Base-by-base conservation (phyloP, 2,888 invertebrate genomes). In the Tiliacea citrago region DNA sequence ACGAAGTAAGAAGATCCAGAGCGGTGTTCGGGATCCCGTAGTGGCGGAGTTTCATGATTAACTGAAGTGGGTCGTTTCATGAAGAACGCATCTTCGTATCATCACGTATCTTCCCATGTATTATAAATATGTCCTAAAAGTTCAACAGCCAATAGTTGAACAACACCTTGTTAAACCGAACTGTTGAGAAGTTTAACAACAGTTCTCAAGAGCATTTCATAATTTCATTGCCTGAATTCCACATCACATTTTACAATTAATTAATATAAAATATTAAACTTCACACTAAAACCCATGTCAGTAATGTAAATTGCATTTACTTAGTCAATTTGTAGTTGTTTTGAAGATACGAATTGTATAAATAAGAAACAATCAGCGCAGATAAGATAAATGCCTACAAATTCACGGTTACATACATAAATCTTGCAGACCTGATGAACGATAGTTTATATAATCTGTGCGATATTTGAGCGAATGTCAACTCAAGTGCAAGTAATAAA, bases 391-490 rank as follows among this genome's bases (percentile, higher is more conserved):
- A 2, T 13, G 57, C n/a, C 73, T 68, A 68, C 58, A 29, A 67
- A 58, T 68, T 67, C 57, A 75, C 73, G 69, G 62, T 53, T 53
- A 71, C 47, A 60, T 35, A 73, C 47, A 80, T 63, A 79, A 42
- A 83, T 79, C 68, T 77, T 24, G 45, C 51, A 68, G 74, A 79
- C 80, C 80, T 79, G 73, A 83, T 79, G 68, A 66, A 61, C 1
- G 60, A 83, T 61, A 65, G 12, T 51, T 72, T 81, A 81, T 81
- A 76, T 84, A 70, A 81, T 82, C 67, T 72, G 24, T 39, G 18
- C 21, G 39, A 45, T 71, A 61, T 79, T 67, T 65, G 13, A 12
- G 55, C 49, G 57, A 81, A 80, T 74, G 81, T 84, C 84, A 81
- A 66, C 45, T 68, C 68, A 80, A 80, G 80, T 65, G 35, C 82